Base-by-base conservation (phyloP, 1,140 invertebrate genomes). In the Drosophila equinoxialis region DNA sequence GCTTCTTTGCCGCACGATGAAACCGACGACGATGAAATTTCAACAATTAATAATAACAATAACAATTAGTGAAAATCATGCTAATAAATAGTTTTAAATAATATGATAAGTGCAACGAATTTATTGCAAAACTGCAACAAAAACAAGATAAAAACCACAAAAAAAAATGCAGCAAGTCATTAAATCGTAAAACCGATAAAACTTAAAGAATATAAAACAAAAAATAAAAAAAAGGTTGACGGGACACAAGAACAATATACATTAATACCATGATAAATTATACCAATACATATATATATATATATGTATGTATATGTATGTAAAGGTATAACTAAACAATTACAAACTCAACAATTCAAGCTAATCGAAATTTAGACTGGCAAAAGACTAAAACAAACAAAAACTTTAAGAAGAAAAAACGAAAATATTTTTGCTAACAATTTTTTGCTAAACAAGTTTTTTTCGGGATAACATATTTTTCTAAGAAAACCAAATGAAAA, bases 1-100 rank as follows among this genome's bases (percentile, higher is more conserved):
- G 89, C 37, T 91, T 92, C 61, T 86, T 92, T 67, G 91, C 91
- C 57, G 87, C 91, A 57, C 91, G 91, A 91, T 92, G 91, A 92
- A 60, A 68, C 42, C 35, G 39, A 42, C 35, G 42, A 42, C 51
- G 55, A 35, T 14, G 14, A 23, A 10, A 14, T 8, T 30, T 41
- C 14, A 54, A 60, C 26, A 51, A 59, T 14, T 20, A 51, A 51
- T 23, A 68, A 79, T 79, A 51, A 69, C 74, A 70, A 79, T 76
- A 51, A 69, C 74, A 72, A 66, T 63, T 64, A 82, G 87, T 79
- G 68, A 55, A 82, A 85, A 81, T 86, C 82, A 81, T 23, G 78
- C 63, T 78, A 66, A 71, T 17, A 35, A 60, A 55, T 81, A 71
- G 70, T 61, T 70, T 64, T 70, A 63, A 63, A 37, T 37, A 61